phyloP scores from a whole-genome alignment of 1,140 invertebrate species.

The Caenorhabditis tropicalis region DNA sequence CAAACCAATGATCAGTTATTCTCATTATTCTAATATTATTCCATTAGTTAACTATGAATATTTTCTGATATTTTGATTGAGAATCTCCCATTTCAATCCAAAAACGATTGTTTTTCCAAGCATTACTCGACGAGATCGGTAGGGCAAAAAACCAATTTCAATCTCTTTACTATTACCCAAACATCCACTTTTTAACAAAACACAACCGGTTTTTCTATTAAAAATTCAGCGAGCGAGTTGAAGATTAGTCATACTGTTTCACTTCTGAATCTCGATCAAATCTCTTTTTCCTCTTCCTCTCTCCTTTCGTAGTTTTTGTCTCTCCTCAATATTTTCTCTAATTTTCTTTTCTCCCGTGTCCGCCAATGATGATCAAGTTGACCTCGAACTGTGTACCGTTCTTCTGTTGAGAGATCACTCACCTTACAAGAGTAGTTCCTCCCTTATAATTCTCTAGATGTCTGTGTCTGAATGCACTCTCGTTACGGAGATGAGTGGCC shows the following conservation, averaged over 20 bases:
- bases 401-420: not conserved
- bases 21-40: too few relatives aligned
- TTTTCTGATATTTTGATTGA: too few relatives aligned
- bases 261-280: not conserved
- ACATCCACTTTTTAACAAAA: not conserved
- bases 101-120: not conserved
- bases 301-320: not conserved
- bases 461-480: constrained; percentile 37
- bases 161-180: not conserved
- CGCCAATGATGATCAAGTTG: constrained; percentile 41
- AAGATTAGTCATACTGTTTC: constrained; percentile 34
- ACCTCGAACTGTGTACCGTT: constrained; percentile 42
- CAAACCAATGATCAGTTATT: too few relatives aligned
- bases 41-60: too few relatives aligned
- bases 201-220: constrained; percentile 33
- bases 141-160: constrained; percentile 5
- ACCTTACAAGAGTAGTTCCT: not conserved
- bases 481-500: constrained; percentile 31
- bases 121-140: not conserved
- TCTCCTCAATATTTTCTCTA: not conserved
- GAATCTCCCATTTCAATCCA: too few relatives aligned
- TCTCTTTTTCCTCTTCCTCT: not conserved
- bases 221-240: constrained; percentile 26
- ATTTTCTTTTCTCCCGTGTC: not conserved
- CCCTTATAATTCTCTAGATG: not conserved